Evolutionary conservation across 92 coral and sea anemone genomes (phyloP).

Genomic region (Actinernus sp.): DNA sequence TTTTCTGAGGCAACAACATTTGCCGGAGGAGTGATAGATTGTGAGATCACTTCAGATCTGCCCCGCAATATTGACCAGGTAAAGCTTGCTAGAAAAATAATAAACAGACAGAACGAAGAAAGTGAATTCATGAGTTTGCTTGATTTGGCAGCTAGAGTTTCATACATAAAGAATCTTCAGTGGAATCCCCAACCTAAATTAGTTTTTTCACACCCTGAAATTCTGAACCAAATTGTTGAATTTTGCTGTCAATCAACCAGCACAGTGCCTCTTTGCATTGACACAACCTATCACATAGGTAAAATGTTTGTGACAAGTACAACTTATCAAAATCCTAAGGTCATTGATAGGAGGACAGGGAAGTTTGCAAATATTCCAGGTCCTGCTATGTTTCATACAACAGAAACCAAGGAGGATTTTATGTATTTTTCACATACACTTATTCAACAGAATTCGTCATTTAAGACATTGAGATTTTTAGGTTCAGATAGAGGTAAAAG

Average conservation of each 20-base stretch:
- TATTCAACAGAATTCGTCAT: neutral
- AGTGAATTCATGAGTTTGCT: constrained; percentile 19
- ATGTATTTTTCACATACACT: neutral
- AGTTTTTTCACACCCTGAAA: constrained; percentile 8
- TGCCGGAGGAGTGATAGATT: constrained; percentile 25
- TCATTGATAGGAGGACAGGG: constrained; percentile 20
- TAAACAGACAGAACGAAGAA: constrained; percentile 1
- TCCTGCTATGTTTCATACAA: constrained; percentile 46
- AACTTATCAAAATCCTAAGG: constrained; percentile 12
- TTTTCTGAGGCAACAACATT: constrained; percentile 6
- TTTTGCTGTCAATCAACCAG: neutral
- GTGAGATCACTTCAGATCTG: constrained; percentile 32
- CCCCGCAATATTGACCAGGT: constrained; percentile 52
- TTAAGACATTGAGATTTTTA: neutral
- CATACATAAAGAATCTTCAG: constrained; percentile 5
- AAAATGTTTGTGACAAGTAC: constrained; percentile 8
- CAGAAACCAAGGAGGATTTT: neutral
- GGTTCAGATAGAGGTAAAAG: constrained; percentile 41
- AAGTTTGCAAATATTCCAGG: constrained; percentile 33
- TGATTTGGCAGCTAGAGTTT: constrained; percentile 1
- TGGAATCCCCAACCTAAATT: constrained; percentile 36
- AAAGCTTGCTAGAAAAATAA: constrained; percentile 15
- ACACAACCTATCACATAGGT: too few relatives aligned
- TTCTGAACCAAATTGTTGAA: neutral
- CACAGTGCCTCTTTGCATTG: neutral